Evolutionary conservation across 1,140 invertebrate genomes (phyloP).

Genomic region (Bradysia coprophila): DNA sequence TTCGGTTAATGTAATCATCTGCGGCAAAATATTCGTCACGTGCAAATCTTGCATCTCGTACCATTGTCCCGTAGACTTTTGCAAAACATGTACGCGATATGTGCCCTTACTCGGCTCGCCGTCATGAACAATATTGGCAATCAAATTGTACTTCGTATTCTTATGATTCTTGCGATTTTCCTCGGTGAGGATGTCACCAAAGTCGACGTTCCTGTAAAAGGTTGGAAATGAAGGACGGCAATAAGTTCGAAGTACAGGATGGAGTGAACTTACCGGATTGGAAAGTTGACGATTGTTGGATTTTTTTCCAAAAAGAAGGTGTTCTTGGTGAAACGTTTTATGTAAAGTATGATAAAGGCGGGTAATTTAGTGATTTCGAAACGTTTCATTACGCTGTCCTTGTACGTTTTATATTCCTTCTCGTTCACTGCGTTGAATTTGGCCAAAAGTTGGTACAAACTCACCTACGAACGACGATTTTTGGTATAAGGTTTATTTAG

Average conservation of each 20-base stretch:
- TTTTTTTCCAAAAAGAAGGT: conserved; percentile 99
- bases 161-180: conserved; percentile 63
- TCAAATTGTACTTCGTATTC: conserved; percentile 80
- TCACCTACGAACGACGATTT: too few species aligned
- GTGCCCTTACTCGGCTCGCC: conserved; percentile 87
- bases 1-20: conserved; percentile 98
- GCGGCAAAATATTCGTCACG: conserved; percentile 92
- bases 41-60: conserved; percentile 98
- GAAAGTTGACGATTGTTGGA: conserved; percentile 99
- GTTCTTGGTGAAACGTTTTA: conserved; percentile 97
- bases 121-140: conserved; percentile 97
- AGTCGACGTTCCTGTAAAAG: conserved; percentile 85
- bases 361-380: conserved; percentile 92
- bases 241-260: background rate
- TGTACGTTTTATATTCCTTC: conserved; percentile 99
- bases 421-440: conserved; percentile 94
- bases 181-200: conserved; percentile 84
- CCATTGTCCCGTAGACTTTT: conserved; percentile 75
- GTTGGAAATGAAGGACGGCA: too few species aligned
- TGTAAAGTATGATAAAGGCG: conserved; percentile 93
- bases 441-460: conserved; percentile 76
- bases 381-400: conserved; percentile 93
- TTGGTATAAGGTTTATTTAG: too few species aligned
- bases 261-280: conserved; percentile 68
- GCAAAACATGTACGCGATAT: conserved; percentile 89